phyloP scores from a whole-genome alignment of 2,113 vertebrate genomes.

The Peromyscus polionotus region DNA sequence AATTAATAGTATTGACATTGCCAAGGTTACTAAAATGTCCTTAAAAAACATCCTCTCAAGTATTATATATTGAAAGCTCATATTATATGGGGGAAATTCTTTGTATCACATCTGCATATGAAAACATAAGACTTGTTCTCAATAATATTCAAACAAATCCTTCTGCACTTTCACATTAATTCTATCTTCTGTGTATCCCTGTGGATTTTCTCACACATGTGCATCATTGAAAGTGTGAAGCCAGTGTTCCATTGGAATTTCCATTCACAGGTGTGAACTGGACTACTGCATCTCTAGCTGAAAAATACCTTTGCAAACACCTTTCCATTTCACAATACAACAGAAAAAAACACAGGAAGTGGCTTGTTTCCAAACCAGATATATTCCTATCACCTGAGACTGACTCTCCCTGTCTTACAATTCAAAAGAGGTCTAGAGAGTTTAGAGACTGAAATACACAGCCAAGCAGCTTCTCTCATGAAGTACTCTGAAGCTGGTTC shows the following conservation, averaged over 20 bases:
- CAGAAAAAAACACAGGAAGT: neutral
- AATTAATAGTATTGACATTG: slow-evolving; percentile 29
- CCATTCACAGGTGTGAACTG: neutral
- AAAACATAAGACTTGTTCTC: slow-evolving; percentile 36
- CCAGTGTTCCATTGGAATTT: slow-evolving; percentile 35
- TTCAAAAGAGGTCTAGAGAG: neutral
- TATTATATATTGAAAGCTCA: slow-evolving; percentile 35
- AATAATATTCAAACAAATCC: slow-evolving; percentile 14
- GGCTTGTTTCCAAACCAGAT: neutral
- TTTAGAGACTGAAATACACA: neutral
- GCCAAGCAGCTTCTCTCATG: neutral
- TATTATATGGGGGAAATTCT: neutral
- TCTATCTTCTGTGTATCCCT: neutral
- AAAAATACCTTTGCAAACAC: slow-evolving; percentile 9
- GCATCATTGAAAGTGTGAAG: neutral
- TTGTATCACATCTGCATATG: slow-evolving; percentile 10
- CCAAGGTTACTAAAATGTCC: neutral
- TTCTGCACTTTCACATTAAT: neutral
- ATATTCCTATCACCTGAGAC: neutral
- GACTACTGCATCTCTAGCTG: neutral
- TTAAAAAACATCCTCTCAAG: slow-evolving; percentile 32
- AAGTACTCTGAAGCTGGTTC: neutral
- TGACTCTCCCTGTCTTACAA: neutral
- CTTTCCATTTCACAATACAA: slow-evolving; percentile 6
- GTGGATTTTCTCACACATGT: slow-evolving; percentile 29